Evolutionary conservation across 37 sponge, comb jelly and placozoan species (phyloP).

Genomic region (Haliclona indistincta): DNA sequence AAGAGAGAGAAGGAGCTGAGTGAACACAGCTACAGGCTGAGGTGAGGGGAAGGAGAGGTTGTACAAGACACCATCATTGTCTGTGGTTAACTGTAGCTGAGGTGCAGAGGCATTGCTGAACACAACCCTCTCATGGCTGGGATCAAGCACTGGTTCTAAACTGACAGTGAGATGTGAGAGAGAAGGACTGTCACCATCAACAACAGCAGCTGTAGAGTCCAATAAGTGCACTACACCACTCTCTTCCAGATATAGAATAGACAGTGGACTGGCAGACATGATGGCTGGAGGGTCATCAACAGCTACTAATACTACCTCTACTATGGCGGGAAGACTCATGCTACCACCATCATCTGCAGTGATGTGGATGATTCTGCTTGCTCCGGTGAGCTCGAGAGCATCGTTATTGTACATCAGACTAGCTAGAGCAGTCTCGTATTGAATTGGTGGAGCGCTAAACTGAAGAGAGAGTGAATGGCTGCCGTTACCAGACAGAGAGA

Average conservation of each 20-base stretch:
- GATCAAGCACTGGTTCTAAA: background rate
- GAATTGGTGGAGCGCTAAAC: background rate
- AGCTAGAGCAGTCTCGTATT: conserved; percentile 1
- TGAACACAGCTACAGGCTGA: conserved; percentile 1
- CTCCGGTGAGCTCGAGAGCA: conserved; percentile 36
- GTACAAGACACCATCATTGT: background rate
- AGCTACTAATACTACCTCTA: background rate
- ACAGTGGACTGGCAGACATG: background rate
- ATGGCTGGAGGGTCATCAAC: conserved; percentile 42
- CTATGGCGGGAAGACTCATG: background rate
- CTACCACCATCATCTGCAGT: conserved; percentile 25
- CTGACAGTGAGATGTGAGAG: conserved; percentile 24
- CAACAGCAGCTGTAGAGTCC: background rate
- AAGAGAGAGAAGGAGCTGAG: conserved; percentile 40
- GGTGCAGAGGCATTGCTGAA: background rate
- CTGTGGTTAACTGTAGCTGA: background rate
- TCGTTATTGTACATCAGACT: conserved; percentile 31
- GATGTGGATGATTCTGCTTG: background rate
- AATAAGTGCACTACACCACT: conserved; percentile 13
- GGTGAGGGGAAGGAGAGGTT: background rate
- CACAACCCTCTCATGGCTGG: background rate
- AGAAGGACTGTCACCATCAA: conserved; percentile 26
- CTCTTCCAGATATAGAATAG: conserved; percentile 28
- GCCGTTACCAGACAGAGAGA: background rate
- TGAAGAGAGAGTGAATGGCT: background rate